Evolutionary conservation across 2,113 vertebrate genomes (phyloP).

Genomic region (Fregetta grallaria): DNA sequence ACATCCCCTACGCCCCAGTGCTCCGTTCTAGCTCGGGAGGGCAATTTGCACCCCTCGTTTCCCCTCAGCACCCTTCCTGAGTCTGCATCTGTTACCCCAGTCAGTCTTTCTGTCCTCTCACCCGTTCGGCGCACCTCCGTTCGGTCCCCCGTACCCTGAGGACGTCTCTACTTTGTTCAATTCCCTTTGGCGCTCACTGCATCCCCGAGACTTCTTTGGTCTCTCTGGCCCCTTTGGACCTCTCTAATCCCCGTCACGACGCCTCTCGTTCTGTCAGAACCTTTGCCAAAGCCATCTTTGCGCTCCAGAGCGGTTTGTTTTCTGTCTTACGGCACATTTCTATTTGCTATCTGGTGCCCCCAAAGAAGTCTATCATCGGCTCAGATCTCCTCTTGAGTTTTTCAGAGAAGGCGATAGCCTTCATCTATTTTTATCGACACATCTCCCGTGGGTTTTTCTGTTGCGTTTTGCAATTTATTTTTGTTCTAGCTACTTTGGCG

Average conservation of each 20-base stretch:
- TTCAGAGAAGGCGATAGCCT: too few species aligned
- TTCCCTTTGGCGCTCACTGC: not conserved
- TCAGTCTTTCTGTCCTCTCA: not conserved
- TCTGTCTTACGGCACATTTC: not conserved
- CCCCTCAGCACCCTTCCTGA: not conserved
- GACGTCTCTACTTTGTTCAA: not conserved
- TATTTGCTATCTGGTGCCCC: not conserved
- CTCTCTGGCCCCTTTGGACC: not conserved
- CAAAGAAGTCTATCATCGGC: not conserved
- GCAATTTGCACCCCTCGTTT: not conserved
- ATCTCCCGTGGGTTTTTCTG: too few species aligned
- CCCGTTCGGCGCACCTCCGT: fast-evolving
- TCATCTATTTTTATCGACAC: too few species aligned
- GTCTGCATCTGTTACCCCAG: not conserved
- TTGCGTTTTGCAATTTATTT: too few species aligned
- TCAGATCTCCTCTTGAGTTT: not conserved
- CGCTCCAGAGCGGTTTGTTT: not conserved
- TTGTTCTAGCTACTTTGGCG: too few species aligned
- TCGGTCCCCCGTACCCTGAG: too few species aligned
- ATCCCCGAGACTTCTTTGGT: not conserved
- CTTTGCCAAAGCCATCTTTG: not conserved
- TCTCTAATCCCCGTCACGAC: not conserved
- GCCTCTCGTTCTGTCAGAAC: not conserved
- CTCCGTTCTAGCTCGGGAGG: not conserved
- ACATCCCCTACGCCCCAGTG: not conserved